phyloP scores from a whole-genome alignment of 2,797 vertebrate genomes.

The Anguilla pacifica region DNA sequence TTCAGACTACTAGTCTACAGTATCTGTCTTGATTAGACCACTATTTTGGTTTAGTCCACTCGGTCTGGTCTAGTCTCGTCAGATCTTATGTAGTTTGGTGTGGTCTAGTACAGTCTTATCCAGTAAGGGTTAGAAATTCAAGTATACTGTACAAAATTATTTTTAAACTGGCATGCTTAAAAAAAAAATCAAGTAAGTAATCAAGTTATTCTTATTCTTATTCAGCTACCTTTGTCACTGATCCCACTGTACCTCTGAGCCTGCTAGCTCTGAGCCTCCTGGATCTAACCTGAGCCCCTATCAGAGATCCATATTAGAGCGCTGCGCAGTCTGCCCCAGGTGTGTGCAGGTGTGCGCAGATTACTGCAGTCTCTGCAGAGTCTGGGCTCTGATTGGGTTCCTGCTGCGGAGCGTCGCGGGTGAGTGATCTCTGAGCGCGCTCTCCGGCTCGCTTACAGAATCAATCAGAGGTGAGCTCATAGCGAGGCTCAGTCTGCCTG shows the following conservation, averaged over 20 bases:
- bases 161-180: not conserved
- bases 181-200: not conserved
- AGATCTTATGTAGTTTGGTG: not conserved
- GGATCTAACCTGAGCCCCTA: not conserved
- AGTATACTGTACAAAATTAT: too few species aligned
- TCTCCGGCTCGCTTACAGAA: not conserved
- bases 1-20: too few species aligned
- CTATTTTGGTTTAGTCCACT: not conserved
- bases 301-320: not conserved
- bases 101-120: not conserved
- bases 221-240: not conserved
- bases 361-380: not conserved
- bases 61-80: not conserved
- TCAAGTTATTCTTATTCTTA: not conserved
- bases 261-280: not conserved
- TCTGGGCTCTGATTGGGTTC: not conserved
- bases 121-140: too few species aligned
- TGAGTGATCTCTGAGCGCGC: not conserved
- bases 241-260: not conserved
- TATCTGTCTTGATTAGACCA: not conserved
- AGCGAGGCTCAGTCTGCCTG: not conserved
- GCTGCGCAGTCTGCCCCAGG: not conserved
- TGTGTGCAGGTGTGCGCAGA: not conserved
- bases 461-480: not conserved
- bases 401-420: not conserved